Conservation (phyloP, 2,797 vertebrate species). For the Falco peregrinus region DNA sequence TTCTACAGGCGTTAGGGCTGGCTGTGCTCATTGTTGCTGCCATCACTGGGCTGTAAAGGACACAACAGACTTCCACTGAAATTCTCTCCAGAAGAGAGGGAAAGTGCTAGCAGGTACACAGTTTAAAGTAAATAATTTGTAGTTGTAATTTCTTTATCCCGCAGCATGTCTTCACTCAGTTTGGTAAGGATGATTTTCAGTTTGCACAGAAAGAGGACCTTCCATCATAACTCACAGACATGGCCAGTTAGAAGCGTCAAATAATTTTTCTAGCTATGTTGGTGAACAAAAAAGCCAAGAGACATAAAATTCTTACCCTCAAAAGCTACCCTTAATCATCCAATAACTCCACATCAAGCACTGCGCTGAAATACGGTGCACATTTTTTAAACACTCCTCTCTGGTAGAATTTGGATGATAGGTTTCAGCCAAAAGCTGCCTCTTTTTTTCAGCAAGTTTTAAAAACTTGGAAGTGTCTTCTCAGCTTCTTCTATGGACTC, state of each 20-base stretch:
- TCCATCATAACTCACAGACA: not conserved
- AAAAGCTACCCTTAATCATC: not conserved
- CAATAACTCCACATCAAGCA: not conserved
- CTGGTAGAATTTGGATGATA: not conserved
- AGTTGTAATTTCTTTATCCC: not conserved
- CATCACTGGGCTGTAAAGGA: not conserved
- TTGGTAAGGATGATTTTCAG: not conserved
- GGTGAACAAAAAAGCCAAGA: not conserved
- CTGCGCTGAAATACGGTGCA: not conserved
- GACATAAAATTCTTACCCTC: not conserved
- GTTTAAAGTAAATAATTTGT: not conserved
- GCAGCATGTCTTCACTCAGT: not conserved
- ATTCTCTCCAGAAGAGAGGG: not conserved
- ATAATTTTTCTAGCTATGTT: not conserved
- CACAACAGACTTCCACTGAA: not conserved
- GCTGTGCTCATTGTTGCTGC: not conserved
- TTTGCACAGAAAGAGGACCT: not conserved
- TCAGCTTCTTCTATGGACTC: not conserved
- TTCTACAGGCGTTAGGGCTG: not conserved
- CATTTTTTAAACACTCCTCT: not conserved
- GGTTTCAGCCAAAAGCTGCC: not conserved
- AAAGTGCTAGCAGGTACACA: accelerated
- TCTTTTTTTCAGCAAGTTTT: not conserved
- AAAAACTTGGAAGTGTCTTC: not conserved
- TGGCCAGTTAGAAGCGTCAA: not conserved